Conservation (phyloP, 2,888 invertebrate genomes). For the Liodrosophila aerea region DNA sequence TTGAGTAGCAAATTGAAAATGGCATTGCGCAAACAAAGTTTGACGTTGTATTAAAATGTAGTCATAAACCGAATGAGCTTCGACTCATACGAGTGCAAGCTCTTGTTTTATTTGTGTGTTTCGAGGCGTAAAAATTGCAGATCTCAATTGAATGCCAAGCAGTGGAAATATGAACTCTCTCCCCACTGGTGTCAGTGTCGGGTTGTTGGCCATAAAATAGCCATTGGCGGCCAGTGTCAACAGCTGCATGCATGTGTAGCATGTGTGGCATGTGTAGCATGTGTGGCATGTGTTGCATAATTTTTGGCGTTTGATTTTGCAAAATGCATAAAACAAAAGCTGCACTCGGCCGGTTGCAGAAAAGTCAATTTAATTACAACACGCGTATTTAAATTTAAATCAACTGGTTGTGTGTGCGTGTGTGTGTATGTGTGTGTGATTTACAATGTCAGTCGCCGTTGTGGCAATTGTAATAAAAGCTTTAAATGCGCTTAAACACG, state of each 20-base stretch:
- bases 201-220: constrained; percentile 58
- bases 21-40: constrained; percentile 55
- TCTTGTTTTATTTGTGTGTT: constrained; percentile 27
- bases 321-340: constrained; percentile 17
- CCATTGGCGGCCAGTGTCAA: constrained; percentile 59
- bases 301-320: constrained; percentile 49
- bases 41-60: constrained; percentile 72
- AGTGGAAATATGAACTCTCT: too few relatives aligned
- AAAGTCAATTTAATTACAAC: constrained; percentile 70
- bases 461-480: constrained; percentile 37
- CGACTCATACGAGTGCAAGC: background rate
- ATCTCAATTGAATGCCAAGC: constrained; percentile 49
- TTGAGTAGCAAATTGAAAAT: constrained; percentile 60
- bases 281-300: constrained; percentile 51
- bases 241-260: constrained; percentile 63
- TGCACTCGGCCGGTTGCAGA: constrained; percentile 2
- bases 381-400: constrained; percentile 60
- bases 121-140: constrained; percentile 63
- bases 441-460: constrained; percentile 42
- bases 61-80: constrained; percentile 53
- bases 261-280: constrained; percentile 27
- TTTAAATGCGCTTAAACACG: constrained; percentile 36
- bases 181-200: constrained; percentile 20
- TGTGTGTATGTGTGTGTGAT: constrained; percentile 30
- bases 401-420: constrained; percentile 29